phyloP scores from a whole-genome alignment of 2,888 invertebrate genomes.

The Onthophagus sagittarius region DNA sequence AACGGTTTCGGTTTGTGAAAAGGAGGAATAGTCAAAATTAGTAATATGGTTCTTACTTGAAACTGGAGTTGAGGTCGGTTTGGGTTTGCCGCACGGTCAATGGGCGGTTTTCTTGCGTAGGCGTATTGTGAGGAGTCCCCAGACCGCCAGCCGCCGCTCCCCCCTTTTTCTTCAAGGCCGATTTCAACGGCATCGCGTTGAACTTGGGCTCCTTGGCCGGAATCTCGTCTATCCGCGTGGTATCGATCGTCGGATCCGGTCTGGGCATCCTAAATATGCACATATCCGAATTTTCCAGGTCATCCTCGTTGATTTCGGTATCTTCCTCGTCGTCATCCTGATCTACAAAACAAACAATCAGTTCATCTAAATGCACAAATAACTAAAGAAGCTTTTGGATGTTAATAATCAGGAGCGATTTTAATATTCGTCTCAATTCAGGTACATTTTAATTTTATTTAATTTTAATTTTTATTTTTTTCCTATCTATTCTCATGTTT shows the following conservation, averaged over 20 bases:
- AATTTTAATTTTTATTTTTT: background rate
- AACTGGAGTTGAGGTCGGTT: constrained; percentile 62
- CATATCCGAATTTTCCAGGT: constrained; percentile 62
- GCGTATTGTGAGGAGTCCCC: constrained; percentile 64
- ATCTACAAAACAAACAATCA: constrained; percentile 10
- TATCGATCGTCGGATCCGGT: constrained; percentile 70
- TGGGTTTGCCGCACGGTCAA: constrained; percentile 69
- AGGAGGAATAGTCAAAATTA: background rate
- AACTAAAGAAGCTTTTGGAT: background rate
- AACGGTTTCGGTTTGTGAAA: no score
- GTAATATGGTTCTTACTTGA: constrained; percentile 63
- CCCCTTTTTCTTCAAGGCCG: constrained; percentile 80
- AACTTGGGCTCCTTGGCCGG: constrained; percentile 90
- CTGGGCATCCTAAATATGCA: constrained; percentile 57
- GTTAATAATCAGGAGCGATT: constrained; percentile 3
- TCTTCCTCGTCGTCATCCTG: constrained; percentile 38
- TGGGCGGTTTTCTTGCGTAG: constrained; percentile 67
- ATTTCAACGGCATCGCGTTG: constrained; percentile 88
- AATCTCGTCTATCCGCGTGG: constrained; percentile 83
- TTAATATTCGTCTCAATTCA: constrained; percentile 1
- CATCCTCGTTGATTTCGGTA: constrained; percentile 59
- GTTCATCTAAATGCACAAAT: background rate
- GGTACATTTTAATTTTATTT: background rate
- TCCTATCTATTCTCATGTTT: no score
- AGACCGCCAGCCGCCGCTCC: constrained; percentile 54